Evolutionary conservation across 1,140 invertebrate species (phyloP), one percentile per base, ranked within the genome.

Genomic region (Magallana ariakensis): DNA sequence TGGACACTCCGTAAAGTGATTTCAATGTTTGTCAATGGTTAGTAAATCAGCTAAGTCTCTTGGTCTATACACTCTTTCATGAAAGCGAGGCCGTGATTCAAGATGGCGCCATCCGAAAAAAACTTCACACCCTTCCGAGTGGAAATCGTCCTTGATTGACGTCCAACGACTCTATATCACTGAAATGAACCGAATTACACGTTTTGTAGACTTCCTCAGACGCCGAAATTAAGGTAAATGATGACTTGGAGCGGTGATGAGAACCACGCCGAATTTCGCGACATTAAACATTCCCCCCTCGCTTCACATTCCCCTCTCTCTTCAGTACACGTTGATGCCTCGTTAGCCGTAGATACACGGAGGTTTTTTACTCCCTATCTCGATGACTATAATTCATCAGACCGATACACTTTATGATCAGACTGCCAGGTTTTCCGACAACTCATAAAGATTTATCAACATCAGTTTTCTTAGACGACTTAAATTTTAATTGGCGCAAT

Each of bases 371-470:
- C 66, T 75, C 66, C 66, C 66, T 26, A 75, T 75, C 66, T 75
- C 33, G 66, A 75, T 75, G 66, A 26, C 22, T 75, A 26, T 75
- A 75, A 75, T 75, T 75, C 66, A 75, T 75, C 66, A 75, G 66
- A 75, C 66, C 66, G 66, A 75, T 75, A 75, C 66, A 75, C 66
- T 75, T 75, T 75, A 75, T 75, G 66, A 75, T 75, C 66, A 75
- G 66, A 75, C 66, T 75, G 66, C 66, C 66, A 75, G 66, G 22
- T 75, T 75, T 26, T 19, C 66, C 22, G 66, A 75, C 66, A 75
- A 75, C 22, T 75, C 66, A 75, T 75, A 75, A 75, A 75, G 22
- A 75, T 75, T 75, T 75, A 75, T 75, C 66, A 75, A 75, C 66
- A 75, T 75, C 66, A 75, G 66, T 75, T 75, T 75, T 75, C 66